Base-by-base conservation (phyloP, 2,888 invertebrate genomes). In the Diaperis boleti region DNA sequence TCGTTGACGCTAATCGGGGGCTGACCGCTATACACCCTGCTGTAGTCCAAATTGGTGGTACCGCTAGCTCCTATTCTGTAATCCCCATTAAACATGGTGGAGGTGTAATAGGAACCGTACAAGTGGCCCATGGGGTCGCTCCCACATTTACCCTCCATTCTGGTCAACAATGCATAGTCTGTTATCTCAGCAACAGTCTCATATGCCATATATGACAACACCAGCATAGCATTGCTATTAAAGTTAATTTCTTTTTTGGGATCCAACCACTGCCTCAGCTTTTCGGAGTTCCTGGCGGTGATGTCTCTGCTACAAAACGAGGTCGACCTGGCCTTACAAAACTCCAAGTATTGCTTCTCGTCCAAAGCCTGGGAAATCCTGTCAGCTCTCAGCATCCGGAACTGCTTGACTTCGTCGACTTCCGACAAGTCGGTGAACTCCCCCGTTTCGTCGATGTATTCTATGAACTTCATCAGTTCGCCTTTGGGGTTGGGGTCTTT, bases 111-210 rank as follows among this genome's bases (percentile, higher is more conserved):
- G 72, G 85, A 83, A 0, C 87, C 87, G n/a, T 85, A 84, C 69
- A 90, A 85, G 65, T 90, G 87, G 67, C 88, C 87, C 57, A 90
- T 88, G 0, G 91, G 89, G 77, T 92, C 92, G 1, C 87, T 88
- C 35, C 83, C 87, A 76, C 87, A 88, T 65, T 85, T 88, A 33
- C 86, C 86, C 78, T 95, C 95, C 73, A 93, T 88, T 39, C 94
- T 85, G 1, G 95, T 89, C 44, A 95, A 78, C 65, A 95, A 88
- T 0, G 93, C 91, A 70, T 91, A 88, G 81, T 96, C 96, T 1
- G 94, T 89, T 59, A 96, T 88, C 78, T 94, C 92, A 0, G 95
- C 95, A 4, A 96, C 91, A 0, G 94, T 94, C 82, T 96, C 95
- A 78, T 94, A 94, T 0, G 95, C 94, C 68, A 95, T 84, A 77